A percentile compares a stretch with the other conserved stretches of the same genome.
These are phyloP conservation scores for Barypeithes pellucidus DNA, from an alignment of 2,888 invertebrate genomes.

Conservation along the genomic window DNA sequence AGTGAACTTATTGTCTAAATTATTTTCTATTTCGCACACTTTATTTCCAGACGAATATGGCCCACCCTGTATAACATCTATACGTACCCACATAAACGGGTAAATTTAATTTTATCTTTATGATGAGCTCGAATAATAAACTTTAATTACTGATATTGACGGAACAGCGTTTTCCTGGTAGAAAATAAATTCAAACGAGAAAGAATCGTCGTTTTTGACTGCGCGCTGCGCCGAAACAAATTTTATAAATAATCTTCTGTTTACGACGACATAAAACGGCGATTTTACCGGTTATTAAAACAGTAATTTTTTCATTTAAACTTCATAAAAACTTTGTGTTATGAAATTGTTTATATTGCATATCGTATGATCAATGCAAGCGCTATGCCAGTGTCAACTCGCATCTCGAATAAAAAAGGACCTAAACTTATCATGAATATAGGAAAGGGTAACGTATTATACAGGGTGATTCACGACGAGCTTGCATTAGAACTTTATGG, in stretches of 20 bases:
- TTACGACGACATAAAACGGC: conserved; percentile 22
- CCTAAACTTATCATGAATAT: too few species aligned
- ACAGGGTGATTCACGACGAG: too few species aligned
- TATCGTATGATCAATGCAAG: not conserved
- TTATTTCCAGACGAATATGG: too few species aligned
- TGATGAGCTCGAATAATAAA: conserved; percentile 10
- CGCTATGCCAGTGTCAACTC: too few species aligned
- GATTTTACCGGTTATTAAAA: conserved; percentile 30
- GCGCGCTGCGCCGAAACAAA: not conserved
- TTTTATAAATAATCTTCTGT: conserved; percentile 15
- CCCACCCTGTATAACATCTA: too few species aligned
- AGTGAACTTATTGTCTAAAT: too few species aligned
- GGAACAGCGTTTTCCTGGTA: conserved; percentile 12
- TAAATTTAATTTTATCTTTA: conserved; percentile 29
- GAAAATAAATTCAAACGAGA: conserved; percentile 18
- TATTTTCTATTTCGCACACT: too few species aligned
- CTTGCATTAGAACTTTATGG: too few species aligned
- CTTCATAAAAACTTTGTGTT: conserved; percentile 6
- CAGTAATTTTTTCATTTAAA: conserved; percentile 11
- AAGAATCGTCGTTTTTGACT: not conserved
- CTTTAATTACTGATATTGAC: conserved; percentile 20
- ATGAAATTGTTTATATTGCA: conserved; percentile 10
- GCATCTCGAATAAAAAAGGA: too few species aligned
- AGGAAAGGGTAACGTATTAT: too few species aligned
- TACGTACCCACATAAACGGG: not conserved